phyloP scores from a whole-genome alignment of 2,797 vertebrate genomes.

The Acanthornis magna region DNA sequence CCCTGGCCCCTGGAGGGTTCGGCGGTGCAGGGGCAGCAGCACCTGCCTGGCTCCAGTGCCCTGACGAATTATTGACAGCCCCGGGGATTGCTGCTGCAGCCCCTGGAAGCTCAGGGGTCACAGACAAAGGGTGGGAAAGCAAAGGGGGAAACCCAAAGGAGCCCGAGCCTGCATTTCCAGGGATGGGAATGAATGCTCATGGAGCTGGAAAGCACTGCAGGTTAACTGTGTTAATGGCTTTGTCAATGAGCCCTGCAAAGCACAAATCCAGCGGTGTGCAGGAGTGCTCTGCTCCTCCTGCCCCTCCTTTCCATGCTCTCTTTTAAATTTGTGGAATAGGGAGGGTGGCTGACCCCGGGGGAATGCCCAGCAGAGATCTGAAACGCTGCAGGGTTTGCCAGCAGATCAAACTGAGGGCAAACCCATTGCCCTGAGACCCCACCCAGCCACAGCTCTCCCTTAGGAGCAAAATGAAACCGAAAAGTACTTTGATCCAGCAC shows the following conservation, averaged over 20 bases:
- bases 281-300: not conserved
- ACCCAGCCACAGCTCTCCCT: accelerated
- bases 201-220: not conserved
- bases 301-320: not conserved
- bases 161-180: not conserved
- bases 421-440: accelerated
- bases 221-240: not conserved
- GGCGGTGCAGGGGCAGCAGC: not conserved
- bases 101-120: not conserved
- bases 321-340: not conserved
- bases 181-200: accelerated
- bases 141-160: not conserved
- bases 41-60: not conserved
- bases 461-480: accelerated
- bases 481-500: not conserved
- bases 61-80: not conserved
- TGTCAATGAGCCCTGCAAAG: not conserved
- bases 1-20: not conserved
- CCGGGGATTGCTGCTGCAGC: not conserved
- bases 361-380: not conserved
- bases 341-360: not conserved
- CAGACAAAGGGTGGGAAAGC: not conserved
- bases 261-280: accelerated
- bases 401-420: not conserved
- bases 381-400: not conserved